phyloP scores from a whole-genome alignment of 2,888 invertebrate species.

The Caenorhabditis sinica region DNA sequence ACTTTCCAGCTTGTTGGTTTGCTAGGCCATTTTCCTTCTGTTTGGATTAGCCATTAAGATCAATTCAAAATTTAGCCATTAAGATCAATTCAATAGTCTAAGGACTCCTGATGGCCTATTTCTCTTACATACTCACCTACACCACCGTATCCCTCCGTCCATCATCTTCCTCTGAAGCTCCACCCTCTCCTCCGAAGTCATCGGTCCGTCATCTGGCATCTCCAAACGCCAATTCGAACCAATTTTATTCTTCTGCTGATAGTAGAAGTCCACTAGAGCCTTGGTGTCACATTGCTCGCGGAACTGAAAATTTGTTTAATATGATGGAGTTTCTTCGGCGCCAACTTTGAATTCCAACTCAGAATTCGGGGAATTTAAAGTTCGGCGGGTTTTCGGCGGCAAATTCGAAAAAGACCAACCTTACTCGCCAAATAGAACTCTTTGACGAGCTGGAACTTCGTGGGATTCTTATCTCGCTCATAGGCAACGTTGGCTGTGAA shows the following conservation, averaged over 20 bases:
- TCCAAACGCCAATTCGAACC: conserved; percentile 32
- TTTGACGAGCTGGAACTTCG: background rate
- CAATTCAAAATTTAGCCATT: too few relatives aligned
- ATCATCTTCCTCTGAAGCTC: conserved; percentile 19
- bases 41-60: too few relatives aligned
- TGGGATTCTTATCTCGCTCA: conserved; percentile 27
- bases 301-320: conserved; percentile 4
- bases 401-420: conserved; percentile 8
- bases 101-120: too few relatives aligned
- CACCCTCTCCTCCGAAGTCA: conserved; percentile 5
- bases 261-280: conserved; percentile 41
- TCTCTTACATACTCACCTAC: background rate
- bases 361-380: too few relatives aligned
- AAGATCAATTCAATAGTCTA: too few relatives aligned
- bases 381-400: background rate
- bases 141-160: background rate
- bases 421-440: conserved; percentile 22
- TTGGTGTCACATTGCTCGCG: background rate
- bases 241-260: conserved; percentile 41
- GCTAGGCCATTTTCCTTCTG: background rate
- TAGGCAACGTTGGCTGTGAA: conserved; percentile 16
- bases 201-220: background rate
- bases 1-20: background rate
- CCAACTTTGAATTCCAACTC: too few relatives aligned
- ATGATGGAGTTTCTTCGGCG: too few relatives aligned